phyloP scores from a whole-genome alignment of 2,888 invertebrate genomes.

The Melieria omissa region DNA sequence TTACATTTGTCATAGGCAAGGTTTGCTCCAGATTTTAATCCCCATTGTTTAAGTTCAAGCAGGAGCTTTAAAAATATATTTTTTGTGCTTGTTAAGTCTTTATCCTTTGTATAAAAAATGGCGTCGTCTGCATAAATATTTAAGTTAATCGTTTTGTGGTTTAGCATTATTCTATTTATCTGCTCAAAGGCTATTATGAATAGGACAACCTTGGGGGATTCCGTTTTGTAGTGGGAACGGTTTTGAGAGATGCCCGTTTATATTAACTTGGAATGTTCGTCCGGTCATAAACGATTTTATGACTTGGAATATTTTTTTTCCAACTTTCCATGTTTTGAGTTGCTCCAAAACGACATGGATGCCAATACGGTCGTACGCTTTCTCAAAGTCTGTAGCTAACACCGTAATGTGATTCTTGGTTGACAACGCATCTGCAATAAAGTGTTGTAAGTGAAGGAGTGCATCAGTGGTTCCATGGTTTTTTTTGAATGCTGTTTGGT shows the following conservation, averaged over 20 bases:
- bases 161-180: constrained; percentile 24
- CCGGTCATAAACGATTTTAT: constrained; percentile 28
- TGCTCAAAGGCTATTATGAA: constrained; percentile 36
- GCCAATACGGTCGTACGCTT: neutral
- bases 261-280: constrained; percentile 20
- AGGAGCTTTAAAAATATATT: constrained; percentile 11
- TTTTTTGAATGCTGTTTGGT: constrained; percentile 35
- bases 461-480: constrained; percentile 27
- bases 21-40: constrained; percentile 6
- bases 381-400: constrained; percentile 22
- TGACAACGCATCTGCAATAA: constrained; percentile 26
- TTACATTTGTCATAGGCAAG: constrained; percentile 14
- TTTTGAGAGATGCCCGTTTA: constrained; percentile 2
- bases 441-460: constrained; percentile 33
- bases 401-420: constrained; percentile 29
- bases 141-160: constrained; percentile 20
- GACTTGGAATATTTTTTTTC: constrained; percentile 19
- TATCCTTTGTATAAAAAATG: constrained; percentile 29
- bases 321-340: constrained; percentile 23
- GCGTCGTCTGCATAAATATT: constrained; percentile 34
- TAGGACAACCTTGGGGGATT: constrained; percentile 35
- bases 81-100: constrained; percentile 11
- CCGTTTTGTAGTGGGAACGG: constrained; percentile 27
- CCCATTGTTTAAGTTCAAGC: constrained; percentile 6
- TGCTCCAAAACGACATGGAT: constrained; percentile 18